Base-by-base conservation (phyloP, 2,113 vertebrate species). In the Conger conger region DNA sequence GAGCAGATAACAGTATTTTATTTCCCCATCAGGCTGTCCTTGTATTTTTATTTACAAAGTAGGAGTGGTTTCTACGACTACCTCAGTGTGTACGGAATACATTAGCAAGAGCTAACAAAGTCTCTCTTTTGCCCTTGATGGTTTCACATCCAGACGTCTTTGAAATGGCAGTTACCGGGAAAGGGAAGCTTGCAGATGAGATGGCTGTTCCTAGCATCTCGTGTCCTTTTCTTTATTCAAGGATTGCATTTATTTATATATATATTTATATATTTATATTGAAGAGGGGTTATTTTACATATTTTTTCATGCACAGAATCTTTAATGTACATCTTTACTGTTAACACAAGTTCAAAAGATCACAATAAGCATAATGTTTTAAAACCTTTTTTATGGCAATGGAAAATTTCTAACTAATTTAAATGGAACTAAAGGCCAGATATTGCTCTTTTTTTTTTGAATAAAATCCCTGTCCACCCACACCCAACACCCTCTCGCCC, bases 61-160 rank as follows among this genome's bases (percentile, higher is more conserved):
- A 30, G 68, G 68, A 73, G 68, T 30, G 6, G 68, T 30, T n/a
- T 73, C n/a, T 73, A 30, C 1, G 35, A 20, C 76, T 38, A 91
- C 91, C 92, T 90, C 91, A 91, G 90, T 86, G 85, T 88, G 88
- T 90, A 85, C 89, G 86, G 88, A 91, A 90, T 87, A 87, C 87
- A 85, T 83, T 80, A 77, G 42, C 86, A 84, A 89, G 88, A 87
- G 88, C 83, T 86, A 90, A 76, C 83, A 87, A 86, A 89, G 84
- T 86, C 88, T 88, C 80, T 85, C 85, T 78, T 84, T 88, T 60
- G 81, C 54, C 89, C 89, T 93, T 91, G 91, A 92, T 87, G 91
- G 87, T 79, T 53, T 83, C 88, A 91, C 91, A 90, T 93, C 88
- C 89, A 88, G 91, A 90, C 88, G 89, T 83, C 89, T 91, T 91